phyloP scores from a whole-genome alignment of 2,113 vertebrate genomes.

The Melanotaenia duboulayi region DNA sequence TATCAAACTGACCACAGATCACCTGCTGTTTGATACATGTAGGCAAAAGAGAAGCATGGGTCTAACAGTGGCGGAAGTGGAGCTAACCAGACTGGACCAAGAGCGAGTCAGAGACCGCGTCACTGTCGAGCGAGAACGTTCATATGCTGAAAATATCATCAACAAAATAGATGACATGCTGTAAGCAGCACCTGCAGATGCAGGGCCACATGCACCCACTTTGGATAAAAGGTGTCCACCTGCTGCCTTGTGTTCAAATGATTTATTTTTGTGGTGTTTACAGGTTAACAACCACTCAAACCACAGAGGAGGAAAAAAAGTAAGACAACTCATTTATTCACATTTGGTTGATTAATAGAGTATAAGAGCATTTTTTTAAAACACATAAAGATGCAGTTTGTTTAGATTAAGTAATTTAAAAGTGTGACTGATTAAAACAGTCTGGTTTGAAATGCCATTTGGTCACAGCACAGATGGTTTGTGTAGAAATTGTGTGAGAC shows the following conservation, averaged over 20 bases:
- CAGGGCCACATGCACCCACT: neutral
- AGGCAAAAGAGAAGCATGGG: slow-evolving; percentile 99
- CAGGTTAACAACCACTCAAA: slow-evolving; percentile 89
- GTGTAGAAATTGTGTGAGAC: slow-evolving; percentile 48
- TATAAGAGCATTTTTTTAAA: slow-evolving; percentile 7
- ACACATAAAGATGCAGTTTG: slow-evolving; percentile 31
- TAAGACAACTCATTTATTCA: slow-evolving; percentile 67
- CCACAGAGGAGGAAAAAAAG: slow-evolving; percentile 94
- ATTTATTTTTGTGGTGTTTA: slow-evolving; percentile 51
- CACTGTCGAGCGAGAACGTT: slow-evolving; percentile 89
- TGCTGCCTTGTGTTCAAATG: neutral
- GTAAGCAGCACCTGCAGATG: slow-evolving; percentile 81
- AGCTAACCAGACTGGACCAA: slow-evolving; percentile 89
- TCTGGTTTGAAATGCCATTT: slow-evolving; percentile 76
- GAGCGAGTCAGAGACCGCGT: slow-evolving; percentile 89
- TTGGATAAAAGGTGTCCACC: neutral
- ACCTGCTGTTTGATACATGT: slow-evolving; percentile 18
- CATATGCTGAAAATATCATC: slow-evolving; percentile 92
- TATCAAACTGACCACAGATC: neutral
- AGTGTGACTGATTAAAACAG: slow-evolving; percentile 58
- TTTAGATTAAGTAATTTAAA: slow-evolving; percentile 69
- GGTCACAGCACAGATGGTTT: slow-evolving; percentile 69
- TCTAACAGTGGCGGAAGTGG: slow-evolving; percentile 92
- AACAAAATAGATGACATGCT: slow-evolving; percentile 93
- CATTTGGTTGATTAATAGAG: neutral